Evolutionary conservation across 2,888 invertebrate genomes (phyloP).

Genomic region (Sinhomidia bicolor): DNA sequence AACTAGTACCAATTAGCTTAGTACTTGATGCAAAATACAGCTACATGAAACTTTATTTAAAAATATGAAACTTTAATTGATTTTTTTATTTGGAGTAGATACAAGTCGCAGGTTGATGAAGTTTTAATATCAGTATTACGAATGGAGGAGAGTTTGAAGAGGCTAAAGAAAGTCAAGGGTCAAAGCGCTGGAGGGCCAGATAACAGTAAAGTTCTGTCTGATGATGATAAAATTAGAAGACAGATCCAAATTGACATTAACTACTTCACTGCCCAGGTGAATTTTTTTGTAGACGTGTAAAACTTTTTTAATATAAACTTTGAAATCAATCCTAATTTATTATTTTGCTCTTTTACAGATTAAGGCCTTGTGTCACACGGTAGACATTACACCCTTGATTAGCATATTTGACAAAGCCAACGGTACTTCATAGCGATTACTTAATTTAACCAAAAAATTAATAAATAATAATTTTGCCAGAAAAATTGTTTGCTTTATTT

Average conservation of each 20-base stretch:
- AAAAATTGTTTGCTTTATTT: background rate
- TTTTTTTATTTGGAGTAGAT: slow-evolving; percentile 80
- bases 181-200: slow-evolving; percentile 81
- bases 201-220: slow-evolving; percentile 86
- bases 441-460: slow-evolving; percentile 15
- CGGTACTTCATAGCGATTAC: slow-evolving; percentile 67
- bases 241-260: slow-evolving; percentile 94
- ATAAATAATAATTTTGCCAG: background rate
- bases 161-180: slow-evolving; percentile 92
- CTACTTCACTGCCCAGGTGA: slow-evolving; percentile 86
- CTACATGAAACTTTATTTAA: no score
- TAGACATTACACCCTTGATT: slow-evolving; percentile 68
- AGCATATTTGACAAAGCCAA: slow-evolving; percentile 73
- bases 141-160: slow-evolving; percentile 96
- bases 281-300: slow-evolving; percentile 15
- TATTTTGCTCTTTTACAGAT: slow-evolving; percentile 65
- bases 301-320: background rate
- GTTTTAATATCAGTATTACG: slow-evolving; percentile 96
- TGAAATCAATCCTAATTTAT: background rate
- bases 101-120: slow-evolving; percentile 87
- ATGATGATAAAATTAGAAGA: slow-evolving; percentile 96
- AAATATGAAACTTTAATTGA: no score
- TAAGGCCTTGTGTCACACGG: slow-evolving; percentile 62
- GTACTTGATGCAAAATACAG: no score
- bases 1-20: background rate